Evolutionary conservation across 2,113 vertebrate species (phyloP).

Genomic region (Brachyhypopomus gauderio): DNA sequence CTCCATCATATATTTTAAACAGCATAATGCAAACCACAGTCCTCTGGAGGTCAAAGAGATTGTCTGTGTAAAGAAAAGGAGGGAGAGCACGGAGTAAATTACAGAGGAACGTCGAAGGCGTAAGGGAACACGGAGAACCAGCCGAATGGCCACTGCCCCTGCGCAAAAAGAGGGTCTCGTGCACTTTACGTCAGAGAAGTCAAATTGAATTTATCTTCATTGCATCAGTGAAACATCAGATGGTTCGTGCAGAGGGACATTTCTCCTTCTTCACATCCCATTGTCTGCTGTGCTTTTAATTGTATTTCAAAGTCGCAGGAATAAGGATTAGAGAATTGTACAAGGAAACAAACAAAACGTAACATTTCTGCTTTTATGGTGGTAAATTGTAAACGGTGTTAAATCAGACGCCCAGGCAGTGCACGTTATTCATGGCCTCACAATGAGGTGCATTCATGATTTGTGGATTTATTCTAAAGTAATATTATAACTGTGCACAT

Average conservation of each 20-base stretch:
- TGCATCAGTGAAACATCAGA: not conserved
- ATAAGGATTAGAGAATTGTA: not conserved
- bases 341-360: not conserved
- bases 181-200: not conserved
- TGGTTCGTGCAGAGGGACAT: not conserved
- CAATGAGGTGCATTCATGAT: no score
- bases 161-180: not conserved
- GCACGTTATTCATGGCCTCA: not conserved
- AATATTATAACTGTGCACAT: not conserved
- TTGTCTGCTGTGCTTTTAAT: not conserved
- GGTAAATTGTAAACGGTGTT: constrained; percentile 5
- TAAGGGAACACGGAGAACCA: not conserved
- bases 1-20: constrained; percentile 51
- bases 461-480: not conserved
- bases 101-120: not conserved
- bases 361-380: not conserved
- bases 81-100: no score
- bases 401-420: not conserved
- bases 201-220: not conserved
- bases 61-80: not conserved
- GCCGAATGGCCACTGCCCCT: not conserved
- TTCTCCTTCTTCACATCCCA: not conserved
- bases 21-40: constrained; percentile 57
- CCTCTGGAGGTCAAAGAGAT: constrained; percentile 41
- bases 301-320: not conserved